Base-by-base conservation (phyloP, 2,113 vertebrate genomes). In the Otus sunia region DNA sequence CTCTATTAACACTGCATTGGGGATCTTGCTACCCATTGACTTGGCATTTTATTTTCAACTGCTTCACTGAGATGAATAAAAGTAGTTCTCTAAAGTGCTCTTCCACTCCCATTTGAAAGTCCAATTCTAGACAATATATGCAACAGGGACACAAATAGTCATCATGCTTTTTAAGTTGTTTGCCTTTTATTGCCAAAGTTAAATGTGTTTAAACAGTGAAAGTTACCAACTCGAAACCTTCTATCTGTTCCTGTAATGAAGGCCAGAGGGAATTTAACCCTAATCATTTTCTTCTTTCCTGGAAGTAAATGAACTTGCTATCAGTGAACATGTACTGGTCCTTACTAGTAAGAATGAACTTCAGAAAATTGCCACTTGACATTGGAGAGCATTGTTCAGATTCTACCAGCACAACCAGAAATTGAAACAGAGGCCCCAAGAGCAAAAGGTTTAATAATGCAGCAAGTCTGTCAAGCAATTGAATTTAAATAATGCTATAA, bases 281-380 rank as follows among this genome's bases (percentile, higher is more conserved):
- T 76, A 81, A 94, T 91, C 1, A 94, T 90, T 92, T 94, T 52
- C 74, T 72, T 36, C 39, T 75, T 72, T 93, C 41, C 85, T 76
- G 73, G 72, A 92, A 97, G 63, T 10, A 92, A 88, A 41, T 62
- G 71, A 87, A 76, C 41, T 75, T 73, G 22, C 56, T 97, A 32
- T 81, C 52, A 68, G n/a, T 49, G 47, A 86, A 56, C 62, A 37
- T 58, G 49, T 53, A 22, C 50, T 90, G 87, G 91, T 90, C 75
- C 82, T 92, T 29, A 81, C 56, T 47, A 86, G 72, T 30, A 45
- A 76, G 78, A 82, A 82, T 60, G 63, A 96, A 83, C 71, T 68
- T 85, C 64, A 86, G 90, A 94, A 97, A 97, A 96, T 86, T 96
- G 52, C 87, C 83, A 95, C 86, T 97, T 95, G 90, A 97, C 49